Conservation (phyloP, 2,113 vertebrate species). For the Aplodontia rufa region DNA sequence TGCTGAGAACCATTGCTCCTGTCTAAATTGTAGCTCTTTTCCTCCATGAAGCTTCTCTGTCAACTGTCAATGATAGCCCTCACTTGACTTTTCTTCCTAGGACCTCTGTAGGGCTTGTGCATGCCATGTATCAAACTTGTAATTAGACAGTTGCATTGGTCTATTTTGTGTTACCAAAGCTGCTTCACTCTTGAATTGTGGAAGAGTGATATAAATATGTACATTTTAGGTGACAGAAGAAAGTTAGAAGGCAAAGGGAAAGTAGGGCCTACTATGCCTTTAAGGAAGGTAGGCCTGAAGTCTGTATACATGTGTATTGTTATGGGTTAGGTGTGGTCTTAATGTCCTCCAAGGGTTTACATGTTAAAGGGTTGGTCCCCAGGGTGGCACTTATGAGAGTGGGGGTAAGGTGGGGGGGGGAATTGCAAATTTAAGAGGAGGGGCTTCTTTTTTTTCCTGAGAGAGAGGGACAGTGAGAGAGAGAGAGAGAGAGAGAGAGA, state of each 20-base stretch:
- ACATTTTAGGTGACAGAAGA: not conserved
- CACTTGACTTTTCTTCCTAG: not conserved
- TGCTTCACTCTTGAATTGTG: not conserved
- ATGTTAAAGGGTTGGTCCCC: not conserved
- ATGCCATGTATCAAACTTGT: not conserved
- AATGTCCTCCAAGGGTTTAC: not conserved
- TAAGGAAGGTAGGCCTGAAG: not conserved
- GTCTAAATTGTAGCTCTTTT: not conserved
- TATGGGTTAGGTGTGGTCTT: not conserved
- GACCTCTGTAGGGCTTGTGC: too few species aligned
- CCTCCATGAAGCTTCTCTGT: not conserved
- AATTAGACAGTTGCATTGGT: not conserved
- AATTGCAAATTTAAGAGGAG: too few species aligned
- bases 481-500: too few species aligned
- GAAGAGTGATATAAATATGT: not conserved
- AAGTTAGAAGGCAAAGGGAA: not conserved
- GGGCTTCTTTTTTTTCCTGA: too few species aligned
- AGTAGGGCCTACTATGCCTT: accelerated
- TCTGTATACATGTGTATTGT: too few species aligned
- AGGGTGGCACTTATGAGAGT: not conserved
- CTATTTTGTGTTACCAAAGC: not conserved
- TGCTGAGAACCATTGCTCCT: not conserved
- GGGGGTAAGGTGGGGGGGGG: too few species aligned
- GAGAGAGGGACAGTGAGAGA: too few species aligned
- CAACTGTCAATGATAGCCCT: not conserved